phyloP scores from a whole-genome alignment of 2,888 invertebrate species.

The Eupithecia insigniata region DNA sequence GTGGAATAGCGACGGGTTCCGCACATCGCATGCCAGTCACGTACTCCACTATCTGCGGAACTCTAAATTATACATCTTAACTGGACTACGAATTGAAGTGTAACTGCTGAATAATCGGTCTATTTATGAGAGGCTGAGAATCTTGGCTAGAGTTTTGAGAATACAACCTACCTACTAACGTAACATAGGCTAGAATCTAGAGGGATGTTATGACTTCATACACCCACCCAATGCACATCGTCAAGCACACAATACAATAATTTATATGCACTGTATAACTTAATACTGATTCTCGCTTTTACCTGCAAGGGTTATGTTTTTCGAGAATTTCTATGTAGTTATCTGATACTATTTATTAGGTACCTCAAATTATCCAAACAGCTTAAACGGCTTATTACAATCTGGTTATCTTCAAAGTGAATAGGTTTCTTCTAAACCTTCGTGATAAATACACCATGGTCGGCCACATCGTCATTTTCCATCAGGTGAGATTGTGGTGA shows the following conservation, averaged over 20 bases:
- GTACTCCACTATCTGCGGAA: conserved; percentile 17
- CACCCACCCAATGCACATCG: not conserved
- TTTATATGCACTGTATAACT: not conserved
- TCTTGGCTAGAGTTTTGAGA: not conserved
- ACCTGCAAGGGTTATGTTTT: no score
- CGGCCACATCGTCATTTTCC: no score
- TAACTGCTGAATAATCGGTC: conserved; percentile 3
- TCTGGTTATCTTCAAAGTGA: no score
- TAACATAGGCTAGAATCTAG: not conserved
- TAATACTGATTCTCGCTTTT: no score
- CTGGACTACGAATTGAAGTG: conserved; percentile 11
- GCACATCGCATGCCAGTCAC: conserved; percentile 20
- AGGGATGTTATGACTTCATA: not conserved
- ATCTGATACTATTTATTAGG: no score
- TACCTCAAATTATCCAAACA: no score
- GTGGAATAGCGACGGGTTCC: conserved; percentile 17
- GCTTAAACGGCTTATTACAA: no score
- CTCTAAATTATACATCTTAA: conserved; percentile 8
- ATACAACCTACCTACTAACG: not conserved
- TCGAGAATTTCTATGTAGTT: no score
- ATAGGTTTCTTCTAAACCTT: no score
- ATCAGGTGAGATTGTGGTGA: no score
- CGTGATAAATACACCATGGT: no score
- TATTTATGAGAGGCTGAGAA: not conserved
- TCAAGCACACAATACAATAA: not conserved